Evolutionary conservation across 2,888 invertebrate species (phyloP).

Genomic region (Cerastis leucographa): DNA sequence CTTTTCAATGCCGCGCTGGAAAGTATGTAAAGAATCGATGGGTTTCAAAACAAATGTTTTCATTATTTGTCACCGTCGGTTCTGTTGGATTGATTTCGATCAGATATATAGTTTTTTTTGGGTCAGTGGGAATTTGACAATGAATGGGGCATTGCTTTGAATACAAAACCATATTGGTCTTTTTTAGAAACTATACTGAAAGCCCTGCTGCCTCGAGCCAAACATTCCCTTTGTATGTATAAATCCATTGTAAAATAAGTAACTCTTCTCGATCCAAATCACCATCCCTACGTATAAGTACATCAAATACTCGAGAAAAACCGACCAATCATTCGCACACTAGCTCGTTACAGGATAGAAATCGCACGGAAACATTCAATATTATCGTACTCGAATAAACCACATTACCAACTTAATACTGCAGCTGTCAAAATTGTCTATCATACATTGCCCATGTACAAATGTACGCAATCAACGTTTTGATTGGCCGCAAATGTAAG

Average conservation of each 20-base stretch:
- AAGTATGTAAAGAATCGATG: not conserved
- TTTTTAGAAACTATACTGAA: too few species aligned
- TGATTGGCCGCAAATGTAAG: conserved; percentile 46
- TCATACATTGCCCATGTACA: conserved; percentile 16
- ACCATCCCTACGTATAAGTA: conserved; percentile 5
- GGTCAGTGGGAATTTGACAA: not conserved
- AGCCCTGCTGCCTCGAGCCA: too few species aligned
- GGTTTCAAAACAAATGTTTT: not conserved
- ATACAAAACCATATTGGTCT: not conserved
- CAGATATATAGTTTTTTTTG: too few species aligned
- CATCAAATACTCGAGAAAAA: conserved; percentile 39
- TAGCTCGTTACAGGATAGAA: conserved; percentile 70
- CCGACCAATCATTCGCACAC: conserved; percentile 31
- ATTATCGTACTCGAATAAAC: conserved; percentile 56
- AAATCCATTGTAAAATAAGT: too few species aligned
- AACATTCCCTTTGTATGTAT: too few species aligned
- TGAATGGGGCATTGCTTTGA: not conserved
- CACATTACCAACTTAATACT: conserved; percentile 35
- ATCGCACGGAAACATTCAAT: conserved; percentile 68
- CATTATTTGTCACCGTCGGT: not conserved
- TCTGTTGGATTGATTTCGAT: not conserved
- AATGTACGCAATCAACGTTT: conserved; percentile 28
- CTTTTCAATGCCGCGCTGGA: conserved; percentile 8
- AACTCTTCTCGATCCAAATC: not conserved
- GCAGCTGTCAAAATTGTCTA: conserved; percentile 23